Evolutionary conservation across 2,888 invertebrate genomes (phyloP), one percentile per base, ranked within the genome.

Genomic region (Cryptus armator): DNA sequence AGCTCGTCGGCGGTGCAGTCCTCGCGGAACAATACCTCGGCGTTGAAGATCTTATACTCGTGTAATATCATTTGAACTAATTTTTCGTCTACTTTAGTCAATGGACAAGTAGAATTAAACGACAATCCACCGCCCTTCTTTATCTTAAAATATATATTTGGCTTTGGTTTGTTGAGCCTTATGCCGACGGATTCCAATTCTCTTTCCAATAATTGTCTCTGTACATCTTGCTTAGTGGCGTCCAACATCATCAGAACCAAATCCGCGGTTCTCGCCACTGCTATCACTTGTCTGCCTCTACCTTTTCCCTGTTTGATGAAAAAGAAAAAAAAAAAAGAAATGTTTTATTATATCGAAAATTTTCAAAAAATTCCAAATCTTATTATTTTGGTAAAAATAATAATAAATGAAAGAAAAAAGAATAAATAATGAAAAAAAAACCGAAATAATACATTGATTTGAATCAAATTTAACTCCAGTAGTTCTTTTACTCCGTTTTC

Each of bases 201-300:
- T 86, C 96, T 97, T 93, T 99, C 99, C 43, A 99, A 95, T 79
- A 99, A 95, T 86, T 97, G 96, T 85, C 98, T 96, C 94, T 99
- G 99, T 59, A 99, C 98, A 92, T 99, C 99, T 77, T 99, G 98
- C 94, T 99, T 99, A 0, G 99, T 99, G 0, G 99, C 99, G 93
- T 99, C 99, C 93, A 99, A 94, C 99, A 99, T 99, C 98, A 99
- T 99, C 37, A 99, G 95, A 51, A 99, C 98, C 89, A 99, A 95
- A 94, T 99, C 99, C 0, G 99, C 98, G 3, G 99, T 99, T 90
- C 99, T 95, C 0, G 99, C 99, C 9, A 99, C 99, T 14, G 99
- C 99, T 93, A 99, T 99, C 10, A 99, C 96, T 95, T 99, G 98
- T 90, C 98, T 95, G 87, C 98, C 98, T 94, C 98, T 95, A 91